Conservation (phyloP, 2,797 vertebrate species). For the Pelodytes ibericus region DNA sequence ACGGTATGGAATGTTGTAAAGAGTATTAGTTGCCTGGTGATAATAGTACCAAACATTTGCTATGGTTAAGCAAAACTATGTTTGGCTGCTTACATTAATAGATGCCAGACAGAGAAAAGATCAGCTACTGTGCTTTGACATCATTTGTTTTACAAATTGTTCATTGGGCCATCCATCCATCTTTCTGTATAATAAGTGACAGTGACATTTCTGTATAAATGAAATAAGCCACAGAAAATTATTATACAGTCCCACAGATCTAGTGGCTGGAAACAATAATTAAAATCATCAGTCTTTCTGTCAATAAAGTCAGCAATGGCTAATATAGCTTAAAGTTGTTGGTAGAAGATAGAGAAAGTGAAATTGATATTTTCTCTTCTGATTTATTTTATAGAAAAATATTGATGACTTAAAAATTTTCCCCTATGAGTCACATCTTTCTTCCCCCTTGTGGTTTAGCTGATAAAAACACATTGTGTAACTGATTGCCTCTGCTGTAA, state of each 20-base stretch:
- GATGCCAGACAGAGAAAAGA: slow-evolving; percentile 59
- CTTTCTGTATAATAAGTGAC: slow-evolving; percentile 55
- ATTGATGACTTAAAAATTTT: slow-evolving; percentile 49
- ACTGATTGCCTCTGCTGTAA: too few relatives aligned
- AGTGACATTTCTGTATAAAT: slow-evolving; percentile 57
- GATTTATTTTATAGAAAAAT: slow-evolving; percentile 45
- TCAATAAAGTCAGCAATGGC: slow-evolving; percentile 55
- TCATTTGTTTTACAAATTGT: slow-evolving; percentile 57
- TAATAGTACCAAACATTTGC: slow-evolving; percentile 18
- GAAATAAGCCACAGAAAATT: slow-evolving; percentile 57
- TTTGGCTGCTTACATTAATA: slow-evolving; percentile 50
- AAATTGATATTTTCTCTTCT: slow-evolving; percentile 49
- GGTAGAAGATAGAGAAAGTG: slow-evolving; percentile 39
- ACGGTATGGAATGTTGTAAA: too few relatives aligned
- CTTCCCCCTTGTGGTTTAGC: slow-evolving; percentile 22
- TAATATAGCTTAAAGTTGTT: slow-evolving; percentile 51
- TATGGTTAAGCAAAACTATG: slow-evolving; percentile 49
- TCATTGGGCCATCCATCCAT: slow-evolving; percentile 49
- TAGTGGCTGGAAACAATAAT: slow-evolving; percentile 55
- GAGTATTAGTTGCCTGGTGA: slow-evolving; percentile 1
- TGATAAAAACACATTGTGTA: slow-evolving; percentile 27
- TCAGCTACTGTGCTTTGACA: slow-evolving; percentile 53
- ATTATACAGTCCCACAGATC: slow-evolving; percentile 52
- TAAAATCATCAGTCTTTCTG: slow-evolving; percentile 58
- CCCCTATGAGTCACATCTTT: slow-evolving; percentile 39